Percentiles rank a stretch among this genome's conserved stretches.
Conservation (phyloP, 2,888 invertebrate species). For the Hirtodrosophila duncani region DNA sequence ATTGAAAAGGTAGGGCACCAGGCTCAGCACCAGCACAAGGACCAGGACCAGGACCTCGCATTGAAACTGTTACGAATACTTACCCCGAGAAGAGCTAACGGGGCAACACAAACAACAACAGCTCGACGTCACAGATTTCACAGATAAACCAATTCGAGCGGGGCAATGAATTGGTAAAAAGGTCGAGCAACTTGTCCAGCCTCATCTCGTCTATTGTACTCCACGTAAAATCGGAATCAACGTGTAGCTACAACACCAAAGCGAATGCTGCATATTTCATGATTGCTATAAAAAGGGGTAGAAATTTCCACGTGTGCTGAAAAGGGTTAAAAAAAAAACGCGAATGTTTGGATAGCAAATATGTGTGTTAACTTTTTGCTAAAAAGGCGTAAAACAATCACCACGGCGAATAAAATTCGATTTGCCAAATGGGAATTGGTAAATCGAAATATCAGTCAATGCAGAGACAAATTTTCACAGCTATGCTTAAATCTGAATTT, state of each 20-base stretch:
- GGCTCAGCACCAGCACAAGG: conserved; percentile 18
- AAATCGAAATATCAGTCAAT: conserved; percentile 25
- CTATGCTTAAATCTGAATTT: conserved; percentile 35
- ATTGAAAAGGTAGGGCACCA: conserved; percentile 38
- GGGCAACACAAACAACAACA: conserved; percentile 49
- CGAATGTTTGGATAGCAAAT: too few species aligned
- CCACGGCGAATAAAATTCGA: conserved; percentile 68
- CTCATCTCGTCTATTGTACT: conserved; percentile 7
- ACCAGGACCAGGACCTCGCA: too few species aligned
- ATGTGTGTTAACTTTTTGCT: conserved; percentile 54
- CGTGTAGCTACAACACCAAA: conserved; percentile 72
- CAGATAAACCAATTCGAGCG: conserved; percentile 77
- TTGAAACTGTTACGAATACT: conserved; percentile 50
- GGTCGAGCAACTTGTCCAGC: conserved; percentile 51
- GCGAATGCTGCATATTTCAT: conserved; percentile 60
- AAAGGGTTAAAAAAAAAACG: conserved; percentile 57
- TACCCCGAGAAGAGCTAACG: conserved; percentile 41
- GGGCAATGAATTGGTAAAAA: conserved; percentile 76
- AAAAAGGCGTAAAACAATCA: conserved; percentile 72
- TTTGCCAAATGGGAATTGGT: conserved; percentile 45
- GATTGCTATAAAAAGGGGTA: conserved; percentile 45
- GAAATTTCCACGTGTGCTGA: conserved; percentile 42
- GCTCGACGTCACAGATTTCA: conserved; percentile 67
- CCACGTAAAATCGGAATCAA: conserved; percentile 28
- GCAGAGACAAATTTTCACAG: conserved; percentile 54